Evolutionary conservation across 1,140 invertebrate species (phyloP).

Genomic region (Pseudomyrmex gracilis): DNA sequence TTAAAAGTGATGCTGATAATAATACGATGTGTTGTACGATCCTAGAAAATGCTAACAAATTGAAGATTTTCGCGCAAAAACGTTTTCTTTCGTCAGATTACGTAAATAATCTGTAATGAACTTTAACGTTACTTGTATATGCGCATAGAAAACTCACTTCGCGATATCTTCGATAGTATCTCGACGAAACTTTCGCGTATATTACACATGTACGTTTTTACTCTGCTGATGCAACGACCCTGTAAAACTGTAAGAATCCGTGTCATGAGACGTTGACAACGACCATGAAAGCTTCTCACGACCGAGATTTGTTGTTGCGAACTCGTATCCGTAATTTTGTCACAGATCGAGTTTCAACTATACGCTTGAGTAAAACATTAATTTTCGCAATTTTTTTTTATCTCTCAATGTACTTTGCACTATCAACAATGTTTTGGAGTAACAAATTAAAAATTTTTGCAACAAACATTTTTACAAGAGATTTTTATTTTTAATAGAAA

Average conservation of each 20-base stretch:
- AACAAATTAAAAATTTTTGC: background rate
- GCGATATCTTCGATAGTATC: slow-evolving; percentile 29
- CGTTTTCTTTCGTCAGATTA: background rate
- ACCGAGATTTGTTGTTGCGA: slow-evolving; percentile 5
- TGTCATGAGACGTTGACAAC: slow-evolving; percentile 41
- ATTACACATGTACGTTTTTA: slow-evolving; percentile 51
- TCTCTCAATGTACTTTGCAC: too few species aligned
- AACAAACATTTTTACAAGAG: background rate
- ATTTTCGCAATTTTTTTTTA: too few species aligned
- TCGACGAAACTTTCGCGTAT: background rate
- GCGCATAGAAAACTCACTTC: background rate
- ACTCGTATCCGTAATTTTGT: slow-evolving; percentile 12
- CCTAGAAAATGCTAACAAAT: background rate
- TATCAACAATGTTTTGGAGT: too few species aligned
- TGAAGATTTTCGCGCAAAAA: background rate
- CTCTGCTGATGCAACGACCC: slow-evolving; percentile 44
- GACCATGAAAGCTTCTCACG: slow-evolving; percentile 19
- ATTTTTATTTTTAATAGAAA: background rate
- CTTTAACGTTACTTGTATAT: background rate
- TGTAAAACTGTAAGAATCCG: slow-evolving; percentile 61
- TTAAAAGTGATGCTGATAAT: background rate
- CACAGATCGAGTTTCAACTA: background rate
- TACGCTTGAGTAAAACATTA: background rate
- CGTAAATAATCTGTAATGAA: background rate
- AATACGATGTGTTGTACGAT: background rate